A percentile compares a stretch with the other conserved stretches of the same genome.
Evolutionary conservation across 1,140 invertebrate genomes (phyloP).

Genomic region (Semibalanus balanoides): DNA sequence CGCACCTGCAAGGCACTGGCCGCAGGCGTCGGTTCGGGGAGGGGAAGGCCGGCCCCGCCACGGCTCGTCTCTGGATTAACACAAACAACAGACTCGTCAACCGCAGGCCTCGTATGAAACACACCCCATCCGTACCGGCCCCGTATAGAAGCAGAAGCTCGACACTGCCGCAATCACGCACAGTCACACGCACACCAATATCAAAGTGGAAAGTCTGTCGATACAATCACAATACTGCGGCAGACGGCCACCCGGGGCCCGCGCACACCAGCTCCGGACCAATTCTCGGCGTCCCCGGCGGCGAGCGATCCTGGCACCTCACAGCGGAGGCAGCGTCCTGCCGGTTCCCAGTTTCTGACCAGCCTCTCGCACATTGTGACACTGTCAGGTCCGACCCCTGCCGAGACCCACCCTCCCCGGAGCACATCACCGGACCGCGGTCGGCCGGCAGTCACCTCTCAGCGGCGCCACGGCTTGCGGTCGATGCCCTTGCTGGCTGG

Average conservation of each 20-base stretch:
- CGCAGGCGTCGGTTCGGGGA: no score
- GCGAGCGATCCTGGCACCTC: no score
- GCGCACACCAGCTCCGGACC: background rate
- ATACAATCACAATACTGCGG: no score
- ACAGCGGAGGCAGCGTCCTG: background rate
- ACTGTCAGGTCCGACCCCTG: background rate
- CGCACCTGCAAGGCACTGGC: background rate
- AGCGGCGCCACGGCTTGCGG: slow-evolving; percentile 35
- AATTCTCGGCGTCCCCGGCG: background rate
- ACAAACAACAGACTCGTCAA: background rate
- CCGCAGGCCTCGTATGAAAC: background rate
- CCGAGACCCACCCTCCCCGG: background rate
- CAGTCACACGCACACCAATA: background rate
- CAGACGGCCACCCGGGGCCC: no score
- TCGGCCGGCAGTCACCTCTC: background rate
- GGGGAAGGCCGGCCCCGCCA: background rate
- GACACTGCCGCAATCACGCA: background rate
- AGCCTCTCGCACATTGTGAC: no score
- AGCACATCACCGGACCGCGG: no score
- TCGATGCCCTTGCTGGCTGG: slow-evolving; percentile 33
- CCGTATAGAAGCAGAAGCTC: background rate
- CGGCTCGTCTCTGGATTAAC: background rate
- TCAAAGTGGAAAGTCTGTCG: background rate
- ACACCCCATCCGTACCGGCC: no score
- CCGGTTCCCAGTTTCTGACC: no score